Percentiles rank a stretch among this genome's conserved stretches.
Conservation (phyloP, 1,140 invertebrate species). For the Drosophila burlai region DNA sequence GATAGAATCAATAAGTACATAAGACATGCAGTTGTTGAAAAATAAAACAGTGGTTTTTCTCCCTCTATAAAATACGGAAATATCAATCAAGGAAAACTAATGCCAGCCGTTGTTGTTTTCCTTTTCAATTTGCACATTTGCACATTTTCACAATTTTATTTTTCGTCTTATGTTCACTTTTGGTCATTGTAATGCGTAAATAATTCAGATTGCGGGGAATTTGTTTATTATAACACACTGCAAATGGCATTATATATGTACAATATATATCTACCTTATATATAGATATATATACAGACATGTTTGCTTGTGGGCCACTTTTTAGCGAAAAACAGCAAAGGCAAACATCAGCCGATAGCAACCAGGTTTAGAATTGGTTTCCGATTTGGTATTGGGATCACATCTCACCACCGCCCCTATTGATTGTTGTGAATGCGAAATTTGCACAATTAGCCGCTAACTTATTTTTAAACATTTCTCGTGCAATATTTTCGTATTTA, state of each 20-base stretch:
- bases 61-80: conserved; percentile 18
- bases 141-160: conserved; percentile 20
- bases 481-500: conserved; percentile 74
- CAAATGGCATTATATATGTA: not conserved
- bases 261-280: not conserved
- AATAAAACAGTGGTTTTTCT: not conserved
- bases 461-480: conserved; percentile 69
- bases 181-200: conserved; percentile 49
- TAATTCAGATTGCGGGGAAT: conserved; percentile 16
- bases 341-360: conserved; percentile 42
- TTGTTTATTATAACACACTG: conserved; percentile 20
- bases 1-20: not conserved
- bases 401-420: conserved; percentile 31
- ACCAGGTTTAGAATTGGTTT: conserved; percentile 18
- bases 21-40: not conserved
- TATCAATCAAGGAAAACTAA: conserved; percentile 24
- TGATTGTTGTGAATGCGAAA: conserved; percentile 39
- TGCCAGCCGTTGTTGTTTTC: conserved; percentile 12
- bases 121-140: conserved; percentile 35
- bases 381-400: conserved; percentile 33
- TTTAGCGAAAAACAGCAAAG: conserved; percentile 75
- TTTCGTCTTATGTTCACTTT: not conserved
- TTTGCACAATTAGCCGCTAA: conserved; percentile 56
- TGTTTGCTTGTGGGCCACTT: conserved; percentile 29
- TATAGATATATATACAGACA: not conserved